Percentiles rank a stretch among this genome's conserved stretches.
Evolutionary conservation across 2,888 invertebrate species (phyloP).

Genomic region (Diplolepis rosae): DNA sequence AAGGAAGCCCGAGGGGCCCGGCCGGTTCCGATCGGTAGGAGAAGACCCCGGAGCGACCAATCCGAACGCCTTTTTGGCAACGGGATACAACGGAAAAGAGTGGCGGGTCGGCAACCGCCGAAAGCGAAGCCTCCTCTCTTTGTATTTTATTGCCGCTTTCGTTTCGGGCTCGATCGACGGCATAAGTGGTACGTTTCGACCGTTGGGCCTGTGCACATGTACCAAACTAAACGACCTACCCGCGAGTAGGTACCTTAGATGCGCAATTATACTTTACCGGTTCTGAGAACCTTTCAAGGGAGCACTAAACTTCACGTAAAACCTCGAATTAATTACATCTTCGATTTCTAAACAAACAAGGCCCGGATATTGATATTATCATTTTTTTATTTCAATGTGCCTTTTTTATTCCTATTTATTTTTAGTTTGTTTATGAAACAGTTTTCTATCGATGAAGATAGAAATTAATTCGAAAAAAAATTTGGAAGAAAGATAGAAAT

Average conservation of each 20-base stretch:
- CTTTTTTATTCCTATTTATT: too few relatives aligned
- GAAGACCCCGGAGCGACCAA: slow-evolving; percentile 34
- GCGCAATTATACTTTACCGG: slow-evolving; percentile 41
- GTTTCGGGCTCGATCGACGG: slow-evolving; percentile 41
- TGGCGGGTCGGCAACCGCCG: slow-evolving; percentile 50
- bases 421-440: too few relatives aligned
- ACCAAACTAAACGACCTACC: slow-evolving; percentile 23
- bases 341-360: neutral
- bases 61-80: slow-evolving; percentile 39
- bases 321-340: neutral
- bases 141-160: slow-evolving; percentile 48
- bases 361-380: too few relatives aligned
- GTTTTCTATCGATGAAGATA: too few relatives aligned
- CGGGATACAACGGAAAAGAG: slow-evolving; percentile 43
- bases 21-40: slow-evolving; percentile 34
- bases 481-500: too few relatives aligned
- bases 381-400: too few relatives aligned
- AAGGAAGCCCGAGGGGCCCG: slow-evolving; percentile 38
- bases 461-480: too few relatives aligned
- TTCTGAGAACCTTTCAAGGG: slow-evolving; percentile 13
- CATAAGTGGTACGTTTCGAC: slow-evolving; percentile 39
- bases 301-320: neutral
- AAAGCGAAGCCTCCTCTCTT: slow-evolving; percentile 46
- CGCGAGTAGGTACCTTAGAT: slow-evolving; percentile 26
- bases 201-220: neutral